Conservation (phyloP, 2,888 invertebrate genomes). For the Muscina levida region DNA sequence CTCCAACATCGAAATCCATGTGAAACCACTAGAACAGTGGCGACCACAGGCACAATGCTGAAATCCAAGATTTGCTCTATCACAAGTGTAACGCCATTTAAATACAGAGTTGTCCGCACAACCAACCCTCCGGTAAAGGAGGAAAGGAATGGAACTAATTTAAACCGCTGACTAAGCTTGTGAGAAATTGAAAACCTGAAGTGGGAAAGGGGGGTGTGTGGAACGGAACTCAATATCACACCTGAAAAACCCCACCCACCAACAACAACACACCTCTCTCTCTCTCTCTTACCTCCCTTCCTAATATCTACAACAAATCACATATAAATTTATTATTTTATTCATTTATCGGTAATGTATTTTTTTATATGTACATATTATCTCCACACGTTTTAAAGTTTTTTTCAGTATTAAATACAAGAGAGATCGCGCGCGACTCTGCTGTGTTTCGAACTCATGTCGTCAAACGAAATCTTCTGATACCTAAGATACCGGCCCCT, state of each 20-base stretch:
- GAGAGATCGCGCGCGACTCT: too few species aligned
- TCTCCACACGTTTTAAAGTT: too few species aligned
- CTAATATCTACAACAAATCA: too few species aligned
- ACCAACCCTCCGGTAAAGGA: neutral
- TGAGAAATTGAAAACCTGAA: conserved; percentile 68
- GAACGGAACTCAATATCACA: too few species aligned
- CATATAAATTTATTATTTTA: too few species aligned
- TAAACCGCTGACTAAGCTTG: conserved; percentile 77
- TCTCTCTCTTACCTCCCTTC: too few species aligned
- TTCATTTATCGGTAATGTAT: too few species aligned
- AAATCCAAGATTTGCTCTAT: conserved; percentile 70
- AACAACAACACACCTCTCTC: neutral
- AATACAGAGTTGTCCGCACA: conserved; percentile 56
- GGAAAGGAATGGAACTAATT: conserved; percentile 58
- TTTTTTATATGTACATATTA: too few species aligned
- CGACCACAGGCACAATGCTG: conserved; percentile 52
- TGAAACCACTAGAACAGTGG: conserved; percentile 76
- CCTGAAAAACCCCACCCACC: too few species aligned
- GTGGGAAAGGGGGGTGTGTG: too few species aligned
- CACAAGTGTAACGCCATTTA: conserved; percentile 78
- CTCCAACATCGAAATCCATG: conserved; percentile 65
- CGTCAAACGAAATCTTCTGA: neutral
- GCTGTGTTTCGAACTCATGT: conserved; percentile 26
- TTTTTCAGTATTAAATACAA: too few species aligned
- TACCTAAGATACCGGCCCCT: neutral